Base-by-base conservation (phyloP, 2,113 vertebrate species). In the Ornithorhynchus anatinus region DNA sequence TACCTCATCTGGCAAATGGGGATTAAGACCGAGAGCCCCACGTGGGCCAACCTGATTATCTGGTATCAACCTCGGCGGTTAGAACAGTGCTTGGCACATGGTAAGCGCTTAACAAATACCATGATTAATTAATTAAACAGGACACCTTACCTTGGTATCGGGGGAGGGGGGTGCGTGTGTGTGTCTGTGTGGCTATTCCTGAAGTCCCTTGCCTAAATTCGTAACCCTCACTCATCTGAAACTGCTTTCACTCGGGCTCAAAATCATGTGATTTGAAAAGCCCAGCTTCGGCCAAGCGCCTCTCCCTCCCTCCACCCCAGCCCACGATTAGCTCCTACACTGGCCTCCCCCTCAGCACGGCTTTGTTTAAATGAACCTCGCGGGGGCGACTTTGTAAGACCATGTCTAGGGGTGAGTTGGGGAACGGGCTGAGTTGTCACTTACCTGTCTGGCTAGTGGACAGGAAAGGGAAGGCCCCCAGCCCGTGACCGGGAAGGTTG, bases 381-480 rank as follows among this genome's bases (percentile, higher is more conserved):
- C n/a, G 40, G 17, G 13, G 17, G 19, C n/a, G 19, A 10, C 10
- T n/a, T 17, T 43, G 42, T 43, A 11, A n/a, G 42, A n/a, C 42
- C 22, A 11, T 43, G 42, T 22, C 11, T 44, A 22, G 9, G 5
- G 20, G 17, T 22, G 42, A n/a, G 42, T 44, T 5, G 8, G 19
- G 15, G 15, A 17, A 11, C 9, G n/a, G 36, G 7, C 3, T 4
- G n/a, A n/a, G n/a, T n/a, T n/a, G n/a, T n/a, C n/a, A 25, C 88
- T 31, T 89, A 97, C 96, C 96, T 39, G 94, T 76, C 4, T 84
- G 75, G 17, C 89, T 88, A 0, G 92, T 53, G 1, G 91, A 23
- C 8, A 93, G 85, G 61, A 95, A 92, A 31, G 93, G 73, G 48
- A 96, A 96, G 33, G 79, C 81, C 12, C 89, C 85, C 4, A 96